phyloP scores from a whole-genome alignment of 2,113 vertebrate genomes.

The Onychostruthus taczanowskii region DNA sequence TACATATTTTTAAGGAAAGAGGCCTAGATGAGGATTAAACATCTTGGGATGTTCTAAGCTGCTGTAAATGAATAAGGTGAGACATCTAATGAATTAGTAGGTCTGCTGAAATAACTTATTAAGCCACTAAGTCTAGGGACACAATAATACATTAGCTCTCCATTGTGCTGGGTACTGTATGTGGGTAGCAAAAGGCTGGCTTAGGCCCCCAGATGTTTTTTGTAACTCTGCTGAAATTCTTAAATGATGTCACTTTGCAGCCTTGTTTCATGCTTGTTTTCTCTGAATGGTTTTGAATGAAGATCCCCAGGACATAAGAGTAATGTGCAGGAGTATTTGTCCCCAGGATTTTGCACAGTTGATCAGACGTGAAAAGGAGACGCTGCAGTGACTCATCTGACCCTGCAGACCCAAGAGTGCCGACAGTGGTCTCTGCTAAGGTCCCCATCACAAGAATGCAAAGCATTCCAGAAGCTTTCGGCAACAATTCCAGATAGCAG shows the following conservation, averaged over 20 bases:
- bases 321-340: background rate
- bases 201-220: background rate
- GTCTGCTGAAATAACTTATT: background rate
- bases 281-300: conserved; percentile 1
- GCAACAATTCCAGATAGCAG: background rate
- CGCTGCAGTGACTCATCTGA: conserved; percentile 1
- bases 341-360: conserved; percentile 13
- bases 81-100: background rate
- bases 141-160: background rate
- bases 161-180: background rate
- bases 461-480: background rate
- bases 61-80: background rate
- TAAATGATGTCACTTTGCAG: background rate
- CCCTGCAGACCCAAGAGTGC: background rate
- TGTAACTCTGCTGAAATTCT: background rate
- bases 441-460: background rate
- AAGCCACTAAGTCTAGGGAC: background rate
- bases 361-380: conserved; percentile 6
- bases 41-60: background rate
- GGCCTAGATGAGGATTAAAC: background rate
- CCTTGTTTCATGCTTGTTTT: conserved; percentile 7
- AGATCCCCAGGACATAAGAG: background rate
- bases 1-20: background rate
- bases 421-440: background rate
- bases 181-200: background rate